Conservation (phyloP, 2,113 vertebrate genomes). For the Vulpes vulpes region DNA sequence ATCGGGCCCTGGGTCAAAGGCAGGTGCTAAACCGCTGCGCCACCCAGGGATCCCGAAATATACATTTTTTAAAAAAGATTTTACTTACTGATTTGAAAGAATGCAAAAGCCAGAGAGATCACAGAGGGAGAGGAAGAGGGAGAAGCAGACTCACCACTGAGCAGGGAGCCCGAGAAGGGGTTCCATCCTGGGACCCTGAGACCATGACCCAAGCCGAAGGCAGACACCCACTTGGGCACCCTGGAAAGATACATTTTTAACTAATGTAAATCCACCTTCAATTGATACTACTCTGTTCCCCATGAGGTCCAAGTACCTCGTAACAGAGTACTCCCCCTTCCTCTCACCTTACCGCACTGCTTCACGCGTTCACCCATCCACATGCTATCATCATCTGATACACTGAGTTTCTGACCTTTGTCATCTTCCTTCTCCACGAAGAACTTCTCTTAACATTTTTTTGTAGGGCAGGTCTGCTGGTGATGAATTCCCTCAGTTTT, state of each 20-base stretch:
- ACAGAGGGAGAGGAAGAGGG: too few relatives aligned
- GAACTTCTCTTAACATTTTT: neutral
- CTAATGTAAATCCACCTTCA: neutral
- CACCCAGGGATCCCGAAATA: neutral
- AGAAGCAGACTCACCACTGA: too few relatives aligned
- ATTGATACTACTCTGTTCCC: neutral
- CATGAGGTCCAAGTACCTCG: rapidly evolving
- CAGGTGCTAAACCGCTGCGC: too few relatives aligned
- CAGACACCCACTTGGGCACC: too few relatives aligned
- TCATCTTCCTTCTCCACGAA: neutral
- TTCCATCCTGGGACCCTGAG: too few relatives aligned
- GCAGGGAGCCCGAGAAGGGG: too few relatives aligned
- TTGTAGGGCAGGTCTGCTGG: neutral
- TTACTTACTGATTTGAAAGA: too few relatives aligned
- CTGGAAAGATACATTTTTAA: neutral
- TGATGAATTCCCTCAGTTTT: neutral
- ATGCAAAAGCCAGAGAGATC: too few relatives aligned
- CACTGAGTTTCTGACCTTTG: neutral
- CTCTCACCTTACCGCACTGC: rapidly evolving
- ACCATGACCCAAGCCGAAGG: too few relatives aligned
- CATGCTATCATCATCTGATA: neutral
- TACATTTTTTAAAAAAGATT: too few relatives aligned
- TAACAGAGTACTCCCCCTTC: neutral
- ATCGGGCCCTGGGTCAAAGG: too few relatives aligned
- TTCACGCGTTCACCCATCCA: neutral